These are phyloP conservation scores for Archegozetes longisetosus DNA, from an alignment of 1,140 invertebrate species.

Conservation along the genomic window DNA sequence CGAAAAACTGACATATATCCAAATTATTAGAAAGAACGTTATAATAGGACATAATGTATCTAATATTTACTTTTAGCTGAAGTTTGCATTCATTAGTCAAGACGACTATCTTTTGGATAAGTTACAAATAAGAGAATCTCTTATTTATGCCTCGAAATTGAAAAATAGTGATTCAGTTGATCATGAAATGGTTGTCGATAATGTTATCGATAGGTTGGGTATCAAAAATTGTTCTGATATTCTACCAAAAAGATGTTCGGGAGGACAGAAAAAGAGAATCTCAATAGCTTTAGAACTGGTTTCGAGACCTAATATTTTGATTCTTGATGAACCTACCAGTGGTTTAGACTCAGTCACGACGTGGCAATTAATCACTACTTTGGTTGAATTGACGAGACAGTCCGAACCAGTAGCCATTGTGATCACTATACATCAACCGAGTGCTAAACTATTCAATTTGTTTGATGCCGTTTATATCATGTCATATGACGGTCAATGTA, in stretches of 20 bases:
- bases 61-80: no score
- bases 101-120: slow-evolving; percentile 76
- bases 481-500: slow-evolving; percentile 20
- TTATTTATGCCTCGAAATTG: slow-evolving; percentile 77
- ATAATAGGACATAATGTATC: no score
- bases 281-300: slow-evolving; percentile 81
- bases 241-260: slow-evolving; percentile 30
- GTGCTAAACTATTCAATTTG: slow-evolving; percentile 13
- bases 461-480: slow-evolving; percentile 13
- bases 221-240: not conserved
- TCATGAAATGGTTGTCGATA: not conserved
- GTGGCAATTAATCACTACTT: not conserved
- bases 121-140: slow-evolving; percentile 69
- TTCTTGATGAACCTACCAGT: slow-evolving; percentile 85
- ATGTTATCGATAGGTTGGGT: not conserved
- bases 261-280: slow-evolving; percentile 74
- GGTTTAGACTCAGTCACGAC: not conserved
- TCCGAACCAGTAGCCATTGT: not conserved
- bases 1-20: no score
- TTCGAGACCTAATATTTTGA: slow-evolving; percentile 89
- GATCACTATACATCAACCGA: slow-evolving; percentile 15
- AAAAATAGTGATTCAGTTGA: slow-evolving; percentile 36
- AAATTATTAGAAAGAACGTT: no score
- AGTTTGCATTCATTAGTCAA: slow-evolving; percentile 34
- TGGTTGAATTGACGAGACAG: not conserved